Conservation (phyloP, 2,113 vertebrate genomes). For the Bagarius yarrelli region DNA sequence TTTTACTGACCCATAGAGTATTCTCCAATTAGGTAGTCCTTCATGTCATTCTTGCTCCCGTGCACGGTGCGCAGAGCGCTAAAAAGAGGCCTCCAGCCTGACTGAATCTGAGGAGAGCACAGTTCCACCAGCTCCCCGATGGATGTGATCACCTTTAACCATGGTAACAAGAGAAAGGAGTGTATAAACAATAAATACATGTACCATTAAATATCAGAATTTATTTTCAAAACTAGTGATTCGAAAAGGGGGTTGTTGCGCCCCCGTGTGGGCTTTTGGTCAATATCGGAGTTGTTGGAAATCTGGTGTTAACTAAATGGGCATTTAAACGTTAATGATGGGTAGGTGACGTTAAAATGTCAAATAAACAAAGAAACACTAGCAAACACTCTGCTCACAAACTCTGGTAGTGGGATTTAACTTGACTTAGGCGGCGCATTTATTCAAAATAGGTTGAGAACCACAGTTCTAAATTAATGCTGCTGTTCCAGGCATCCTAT, state of each 20-base stretch:
- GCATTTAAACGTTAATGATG: too few relatives aligned
- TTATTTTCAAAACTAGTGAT: background rate
- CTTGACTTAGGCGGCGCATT: too few relatives aligned
- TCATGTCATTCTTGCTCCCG: constrained; percentile 84
- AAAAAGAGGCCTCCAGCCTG: constrained; percentile 94
- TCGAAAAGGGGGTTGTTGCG: background rate
- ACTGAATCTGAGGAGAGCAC: constrained; percentile 93
- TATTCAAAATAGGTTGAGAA: too few relatives aligned
- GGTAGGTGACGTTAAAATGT: too few relatives aligned
- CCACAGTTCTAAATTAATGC: too few relatives aligned
- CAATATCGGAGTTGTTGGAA: too few relatives aligned
- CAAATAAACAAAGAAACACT: too few relatives aligned
- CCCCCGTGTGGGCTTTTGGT: too few relatives aligned
- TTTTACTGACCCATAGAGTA: constrained; percentile 84
- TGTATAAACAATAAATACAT: background rate
- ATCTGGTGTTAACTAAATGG: too few relatives aligned
- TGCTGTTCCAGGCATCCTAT: background rate
- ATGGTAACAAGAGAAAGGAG: background rate
- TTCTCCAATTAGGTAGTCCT: constrained; percentile 91
- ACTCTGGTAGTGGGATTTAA: too few relatives aligned
- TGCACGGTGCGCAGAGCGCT: constrained; percentile 93
- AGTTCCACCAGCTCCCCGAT: constrained; percentile 96
- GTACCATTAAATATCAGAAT: background rate
- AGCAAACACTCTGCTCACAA: too few relatives aligned
- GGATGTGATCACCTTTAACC: constrained; percentile 86